Evolutionary conservation across 2,888 invertebrate genomes (phyloP), one percentile per base, ranked within the genome.

Genomic region (Phyto melanocephala): DNA sequence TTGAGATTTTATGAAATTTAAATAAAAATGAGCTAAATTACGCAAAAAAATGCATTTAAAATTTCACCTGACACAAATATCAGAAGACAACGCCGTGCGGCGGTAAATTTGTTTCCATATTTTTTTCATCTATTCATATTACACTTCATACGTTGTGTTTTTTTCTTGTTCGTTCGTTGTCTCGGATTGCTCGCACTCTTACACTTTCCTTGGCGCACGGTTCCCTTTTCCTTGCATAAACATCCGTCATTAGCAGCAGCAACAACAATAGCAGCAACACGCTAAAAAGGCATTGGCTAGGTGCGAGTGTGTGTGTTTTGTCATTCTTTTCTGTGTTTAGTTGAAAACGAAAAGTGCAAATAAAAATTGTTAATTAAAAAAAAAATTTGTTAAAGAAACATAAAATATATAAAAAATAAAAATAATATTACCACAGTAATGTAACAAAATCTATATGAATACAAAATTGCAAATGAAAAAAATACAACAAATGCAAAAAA

Each of bases 51-150:
- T 81, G 81, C 67, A 77, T 81, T 81, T 77, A 68, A 81, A 72
- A 68, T 77, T 77, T 81, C 81, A 77, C 80, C 80, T 81, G 80
- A 81, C 80, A 81, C 76, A 81, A 81, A 81, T 81, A 76, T 63
- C 70, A 35, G 80, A 81, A 80, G 80, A 80, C 80, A 80, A 80
- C 80, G 80, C 80, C 76, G 80, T 77, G 72, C 81, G 81, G 81
- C 81, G 81, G 81, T 81, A 81, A 81, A 47, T 81, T 81, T 80
- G 71, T 70, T 65, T 65, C 40, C 11, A 22, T 60, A 42, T 40
- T 60, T 74, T 65, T 42, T 40, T 24, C 3, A n/a, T 52, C 17
- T 6, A 28, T 65, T 52, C 52, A 13, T 62, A 11, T 74, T 37
- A 65, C 54, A 56, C 37, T 65, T 65, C 58, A 67, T 77, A 67